Conservation (phyloP, 1,140 invertebrate species). For the Brevipalpus yothersi region DNA sequence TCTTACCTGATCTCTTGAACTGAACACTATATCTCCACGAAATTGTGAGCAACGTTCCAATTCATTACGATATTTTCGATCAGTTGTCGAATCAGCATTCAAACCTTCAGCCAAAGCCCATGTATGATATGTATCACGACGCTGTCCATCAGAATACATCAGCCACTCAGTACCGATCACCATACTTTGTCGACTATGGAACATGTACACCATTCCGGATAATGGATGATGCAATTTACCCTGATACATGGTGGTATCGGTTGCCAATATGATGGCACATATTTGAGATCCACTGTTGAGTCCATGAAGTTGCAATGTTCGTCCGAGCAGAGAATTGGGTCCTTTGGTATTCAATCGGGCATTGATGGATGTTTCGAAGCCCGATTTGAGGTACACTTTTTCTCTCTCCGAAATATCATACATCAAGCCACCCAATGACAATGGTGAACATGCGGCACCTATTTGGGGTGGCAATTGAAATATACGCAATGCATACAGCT, state of each 20-base stretch:
- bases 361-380: no score
- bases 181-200: background rate
- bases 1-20: background rate
- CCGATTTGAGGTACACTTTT: no score
- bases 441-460: background rate
- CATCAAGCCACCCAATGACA: background rate
- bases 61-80: background rate
- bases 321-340: constrained; percentile 10
- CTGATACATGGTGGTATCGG: background rate
- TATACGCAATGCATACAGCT: background rate
- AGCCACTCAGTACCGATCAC: background rate
- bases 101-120: constrained; percentile 1
- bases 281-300: constrained; percentile 9
- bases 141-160: background rate
- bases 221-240: constrained; percentile 4
- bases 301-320: constrained; percentile 12
- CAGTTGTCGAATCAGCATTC: background rate
- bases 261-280: constrained; percentile 13
- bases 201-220: constrained; percentile 2
- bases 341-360: background rate
- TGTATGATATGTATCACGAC: constrained; percentile 1
- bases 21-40: background rate
- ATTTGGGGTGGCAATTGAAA: background rate
- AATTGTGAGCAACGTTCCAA: background rate
- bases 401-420: background rate